These are phyloP conservation scores for Turnix velox DNA, from an alignment of 2,113 vertebrate species.

Conservation along the genomic window DNA sequence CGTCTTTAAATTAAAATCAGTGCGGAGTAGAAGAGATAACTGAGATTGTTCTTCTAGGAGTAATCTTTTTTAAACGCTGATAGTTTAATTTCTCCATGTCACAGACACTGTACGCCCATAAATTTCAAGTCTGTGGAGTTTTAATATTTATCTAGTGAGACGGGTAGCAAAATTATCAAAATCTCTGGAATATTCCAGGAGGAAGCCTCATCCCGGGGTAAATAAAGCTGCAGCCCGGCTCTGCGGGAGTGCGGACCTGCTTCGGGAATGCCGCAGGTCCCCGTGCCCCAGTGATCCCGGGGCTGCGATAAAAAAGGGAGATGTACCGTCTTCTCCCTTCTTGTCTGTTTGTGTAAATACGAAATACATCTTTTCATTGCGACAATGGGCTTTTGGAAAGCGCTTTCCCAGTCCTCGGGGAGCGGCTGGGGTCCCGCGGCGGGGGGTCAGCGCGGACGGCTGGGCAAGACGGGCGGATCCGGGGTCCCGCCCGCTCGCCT, in stretches of 20 bases:
- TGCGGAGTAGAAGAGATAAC: background rate
- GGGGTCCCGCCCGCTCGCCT: background rate
- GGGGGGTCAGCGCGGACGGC: background rate
- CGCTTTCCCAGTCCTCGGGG: background rate
- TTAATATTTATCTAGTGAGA: background rate
- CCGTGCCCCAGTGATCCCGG: background rate
- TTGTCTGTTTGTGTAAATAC: background rate
- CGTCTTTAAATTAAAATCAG: background rate
- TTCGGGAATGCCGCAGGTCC: background rate
- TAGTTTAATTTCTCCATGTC: background rate
- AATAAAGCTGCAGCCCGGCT: background rate
- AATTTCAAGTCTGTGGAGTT: background rate
- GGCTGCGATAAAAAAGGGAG: background rate
- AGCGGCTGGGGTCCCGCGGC: background rate
- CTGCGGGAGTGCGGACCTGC: background rate
- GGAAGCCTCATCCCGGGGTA: background rate
- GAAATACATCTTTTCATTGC: background rate
- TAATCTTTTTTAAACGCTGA: background rate
- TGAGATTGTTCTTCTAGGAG: background rate
- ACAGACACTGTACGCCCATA: rapidly evolving
- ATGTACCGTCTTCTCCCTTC: rapidly evolving
- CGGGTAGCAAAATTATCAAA: background rate
- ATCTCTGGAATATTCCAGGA: background rate
- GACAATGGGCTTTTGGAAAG: background rate
- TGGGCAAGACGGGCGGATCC: background rate